Percentiles rank a stretch among this genome's conserved stretches.
Conservation (phyloP, 2,888 invertebrate genomes). For the Parapristionchus giblindavisi region DNA sequence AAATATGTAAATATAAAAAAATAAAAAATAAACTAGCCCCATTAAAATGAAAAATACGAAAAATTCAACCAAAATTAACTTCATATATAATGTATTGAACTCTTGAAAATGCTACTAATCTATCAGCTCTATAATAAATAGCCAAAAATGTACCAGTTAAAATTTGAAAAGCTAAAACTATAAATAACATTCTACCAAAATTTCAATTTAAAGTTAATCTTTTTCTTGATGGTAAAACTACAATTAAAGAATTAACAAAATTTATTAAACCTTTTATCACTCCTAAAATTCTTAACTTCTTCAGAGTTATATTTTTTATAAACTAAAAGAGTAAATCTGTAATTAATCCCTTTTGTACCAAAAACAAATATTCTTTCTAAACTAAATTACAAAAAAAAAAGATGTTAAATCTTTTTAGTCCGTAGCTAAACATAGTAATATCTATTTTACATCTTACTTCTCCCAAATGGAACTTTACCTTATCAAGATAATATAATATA, state of each 20-base stretch:
- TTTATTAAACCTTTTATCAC: conserved; percentile 53
- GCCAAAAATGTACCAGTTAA: conserved; percentile 69
- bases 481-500: conserved; percentile 56
- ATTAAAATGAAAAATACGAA: conserved; percentile 62
- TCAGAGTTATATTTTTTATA: conserved; percentile 60
- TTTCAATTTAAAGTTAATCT: conserved; percentile 66
- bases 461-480: conserved; percentile 50
- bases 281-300: conserved; percentile 56
- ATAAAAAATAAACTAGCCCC: conserved; percentile 60
- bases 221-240: conserved; percentile 52
- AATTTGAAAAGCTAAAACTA: conserved; percentile 68
- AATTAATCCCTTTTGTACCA: conserved; percentile 52
- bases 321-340: conserved; percentile 55
- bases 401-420: conserved; percentile 50
- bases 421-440: conserved; percentile 56
- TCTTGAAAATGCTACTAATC: conserved; percentile 67
- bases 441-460: conserved; percentile 54
- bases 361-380: conserved; percentile 57
- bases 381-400: conserved; percentile 56
- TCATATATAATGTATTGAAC: conserved; percentile 69
- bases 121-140: conserved; percentile 68
- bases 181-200: conserved; percentile 69
- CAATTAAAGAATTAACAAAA: conserved; percentile 55
- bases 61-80: conserved; percentile 65
- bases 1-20: conserved; percentile 59